Conservation (phyloP, 2,797 vertebrate species). For the Enteromius afrohamiltoni region DNA sequence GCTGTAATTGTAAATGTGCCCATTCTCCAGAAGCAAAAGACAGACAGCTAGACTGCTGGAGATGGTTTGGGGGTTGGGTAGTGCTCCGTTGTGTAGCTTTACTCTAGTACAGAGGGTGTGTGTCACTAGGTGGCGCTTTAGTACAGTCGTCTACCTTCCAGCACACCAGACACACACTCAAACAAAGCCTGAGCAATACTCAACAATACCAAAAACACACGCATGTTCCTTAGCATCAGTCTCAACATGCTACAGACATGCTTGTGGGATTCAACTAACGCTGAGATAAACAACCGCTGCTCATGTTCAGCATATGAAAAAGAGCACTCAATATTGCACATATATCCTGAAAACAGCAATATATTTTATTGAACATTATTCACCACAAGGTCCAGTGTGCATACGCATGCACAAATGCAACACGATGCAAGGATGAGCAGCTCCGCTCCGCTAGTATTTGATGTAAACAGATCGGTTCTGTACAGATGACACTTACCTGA, state of each 20-base stretch:
- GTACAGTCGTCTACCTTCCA: conserved; percentile 79
- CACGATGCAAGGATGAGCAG: background rate
- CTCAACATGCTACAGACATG: conserved; percentile 12
- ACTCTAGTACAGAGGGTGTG: background rate
- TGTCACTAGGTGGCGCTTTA: conserved; percentile 94
- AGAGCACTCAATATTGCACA: background rate
- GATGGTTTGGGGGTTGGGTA: conserved; percentile 34
- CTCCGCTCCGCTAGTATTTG: background rate
- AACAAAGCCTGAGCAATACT: conserved; percentile 54
- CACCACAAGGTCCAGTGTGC: background rate
- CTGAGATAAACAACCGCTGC: background rate
- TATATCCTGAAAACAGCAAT: background rate
- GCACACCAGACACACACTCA: conserved; percentile 37
- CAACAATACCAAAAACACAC: conserved; percentile 40
- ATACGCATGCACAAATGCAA: background rate
- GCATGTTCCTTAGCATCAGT: conserved; percentile 28
- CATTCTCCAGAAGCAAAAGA: background rate
- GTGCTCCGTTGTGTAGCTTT: background rate
- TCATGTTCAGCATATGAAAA: background rate
- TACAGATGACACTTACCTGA: conserved; percentile 28
- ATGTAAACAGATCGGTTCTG: conserved; percentile 23
- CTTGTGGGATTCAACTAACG: background rate
- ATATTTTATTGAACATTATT: background rate
- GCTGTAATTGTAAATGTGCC: background rate
- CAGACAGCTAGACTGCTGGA: conserved; percentile 6